Conservation (phyloP, 2,888 invertebrate genomes). For the Protula sp. region DNA sequence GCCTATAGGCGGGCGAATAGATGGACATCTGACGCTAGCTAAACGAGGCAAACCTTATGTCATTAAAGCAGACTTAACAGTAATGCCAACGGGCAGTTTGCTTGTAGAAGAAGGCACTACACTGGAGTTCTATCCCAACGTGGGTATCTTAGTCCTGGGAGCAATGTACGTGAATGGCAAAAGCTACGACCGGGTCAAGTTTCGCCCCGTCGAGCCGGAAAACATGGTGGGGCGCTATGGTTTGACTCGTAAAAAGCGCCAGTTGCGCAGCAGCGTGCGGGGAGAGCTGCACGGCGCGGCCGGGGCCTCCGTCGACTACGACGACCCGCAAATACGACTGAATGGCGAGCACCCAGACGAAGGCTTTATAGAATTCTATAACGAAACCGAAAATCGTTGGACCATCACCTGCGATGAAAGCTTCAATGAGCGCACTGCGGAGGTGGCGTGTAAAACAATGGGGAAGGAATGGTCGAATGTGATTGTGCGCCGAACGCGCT, state of each 20-base stretch:
- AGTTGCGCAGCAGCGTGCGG: not conserved
- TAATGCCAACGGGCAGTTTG: slow-evolving; percentile 88
- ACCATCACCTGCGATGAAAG: slow-evolving; percentile 88
- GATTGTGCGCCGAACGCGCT: slow-evolving; percentile 67
- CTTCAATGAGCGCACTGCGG: slow-evolving; percentile 93
- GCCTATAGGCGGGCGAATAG: slow-evolving; percentile 58
- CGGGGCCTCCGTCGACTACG: not conserved
- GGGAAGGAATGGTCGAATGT: slow-evolving; percentile 84
- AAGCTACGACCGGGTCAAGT: slow-evolving; percentile 18
- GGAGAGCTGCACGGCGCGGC: not conserved
- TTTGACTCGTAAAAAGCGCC: not conserved
- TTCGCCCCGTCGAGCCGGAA: slow-evolving; percentile 11
- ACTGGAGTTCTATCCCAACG: slow-evolving; percentile 90
- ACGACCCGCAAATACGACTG: slow-evolving; percentile 56
- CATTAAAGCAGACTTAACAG: slow-evolving; percentile 82
- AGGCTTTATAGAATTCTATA: slow-evolving; percentile 93
- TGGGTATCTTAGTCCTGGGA: slow-evolving; percentile 91
- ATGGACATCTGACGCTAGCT: slow-evolving; percentile 56
- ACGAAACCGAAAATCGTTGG: slow-evolving; percentile 91
- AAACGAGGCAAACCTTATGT: slow-evolving; percentile 35
- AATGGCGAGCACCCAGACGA: slow-evolving; percentile 73
- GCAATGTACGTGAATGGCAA: slow-evolving; percentile 77
- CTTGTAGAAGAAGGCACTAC: slow-evolving; percentile 82
- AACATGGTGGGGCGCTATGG: not conserved
- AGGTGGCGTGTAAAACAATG: slow-evolving; percentile 90